These are phyloP conservation scores for Wasmannia auropunctata DNA, from an alignment of 1,140 invertebrate species.

Conservation along the genomic window DNA sequence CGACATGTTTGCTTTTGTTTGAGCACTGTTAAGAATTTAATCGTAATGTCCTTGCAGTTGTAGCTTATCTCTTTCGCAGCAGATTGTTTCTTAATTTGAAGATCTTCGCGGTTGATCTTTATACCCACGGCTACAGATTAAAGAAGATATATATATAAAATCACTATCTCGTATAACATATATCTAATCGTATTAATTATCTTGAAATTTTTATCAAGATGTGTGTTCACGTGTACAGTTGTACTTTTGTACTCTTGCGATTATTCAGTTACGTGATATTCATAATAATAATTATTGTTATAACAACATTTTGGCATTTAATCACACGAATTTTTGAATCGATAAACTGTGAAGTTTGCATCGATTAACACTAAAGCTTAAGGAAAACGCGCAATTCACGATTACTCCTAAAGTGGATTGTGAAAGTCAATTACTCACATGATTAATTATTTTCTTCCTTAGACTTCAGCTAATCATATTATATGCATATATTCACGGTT, in stretches of 20 bases:
- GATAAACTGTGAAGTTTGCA: neutral
- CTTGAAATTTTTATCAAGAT: neutral
- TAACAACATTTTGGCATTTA: neutral
- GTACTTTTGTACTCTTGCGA: neutral
- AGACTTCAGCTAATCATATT: neutral
- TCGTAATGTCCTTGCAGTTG: neutral
- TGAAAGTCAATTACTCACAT: neutral
- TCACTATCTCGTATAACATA: too few species aligned
- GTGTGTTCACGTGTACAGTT: neutral
- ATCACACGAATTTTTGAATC: neutral
- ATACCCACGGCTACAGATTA: neutral
- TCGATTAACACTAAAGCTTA: neutral
- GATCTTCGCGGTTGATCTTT: neutral
- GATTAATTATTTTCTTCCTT: neutral
- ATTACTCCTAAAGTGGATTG: neutral
- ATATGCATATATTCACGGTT: neutral
- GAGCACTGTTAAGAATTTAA: neutral
- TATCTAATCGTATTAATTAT: neutral
- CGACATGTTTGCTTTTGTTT: conserved; percentile 60
- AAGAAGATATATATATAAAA: neutral
- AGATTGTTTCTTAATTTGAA: neutral
- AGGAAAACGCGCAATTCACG: neutral
- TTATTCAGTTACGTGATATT: neutral
- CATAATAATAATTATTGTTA: neutral
- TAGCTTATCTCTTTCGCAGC: neutral